Evolutionary conservation across 2,888 invertebrate species (phyloP), one percentile per base, ranked within the genome.

Genomic region (Eugnorisma glareosa): DNA sequence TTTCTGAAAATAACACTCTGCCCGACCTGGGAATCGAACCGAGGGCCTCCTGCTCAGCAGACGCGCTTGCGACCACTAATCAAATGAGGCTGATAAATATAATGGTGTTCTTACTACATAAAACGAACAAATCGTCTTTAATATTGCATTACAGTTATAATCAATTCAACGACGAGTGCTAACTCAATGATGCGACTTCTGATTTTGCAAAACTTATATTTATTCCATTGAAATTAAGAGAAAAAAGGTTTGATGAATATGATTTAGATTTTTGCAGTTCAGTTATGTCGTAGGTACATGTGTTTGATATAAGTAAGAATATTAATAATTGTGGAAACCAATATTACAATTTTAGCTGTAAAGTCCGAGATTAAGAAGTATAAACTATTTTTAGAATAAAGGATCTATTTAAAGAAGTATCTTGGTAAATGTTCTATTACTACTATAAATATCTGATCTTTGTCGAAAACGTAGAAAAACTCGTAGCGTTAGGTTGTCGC

Each of bases 401-500:
- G 8, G 13, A 40, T 21, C 6, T 7, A 37, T 68, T 37, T 54
- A 21, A 7, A 35, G 3, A 45, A n/a, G 31, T 67, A 72, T n/a
- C 13, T 48, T 37, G 64, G 37, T 15, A 37, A n/a, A 10, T 43
- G 13, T 63, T 75, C 67, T 77, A 80, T 64, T 68, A n/a, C 78
- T 83, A 77, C 82, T 82, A 85, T 82, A 87, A 88, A 90, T 84
- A 88, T 18, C 15, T 51, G 63, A 73, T 13, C 72, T 84, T 85
- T 84, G 84, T 82, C 81, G 82, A 88, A 85, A 82, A 90, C 86
- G 87, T 90, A 89, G 91, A 94, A 94, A 94, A 94, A 91, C 91
- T 91, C 92, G 93, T 93, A 94, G 93, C 93, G 91, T 89, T 91
- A 91, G 90, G 92, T 92, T 96, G 96, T 96, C 95, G 95, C 95